A percentile compares a stretch with the other conserved stretches of the same genome.
These are phyloP conservation scores for Saccopteryx bilineata DNA, from an alignment of 2,113 vertebrate species.

Conservation along the genomic window DNA sequence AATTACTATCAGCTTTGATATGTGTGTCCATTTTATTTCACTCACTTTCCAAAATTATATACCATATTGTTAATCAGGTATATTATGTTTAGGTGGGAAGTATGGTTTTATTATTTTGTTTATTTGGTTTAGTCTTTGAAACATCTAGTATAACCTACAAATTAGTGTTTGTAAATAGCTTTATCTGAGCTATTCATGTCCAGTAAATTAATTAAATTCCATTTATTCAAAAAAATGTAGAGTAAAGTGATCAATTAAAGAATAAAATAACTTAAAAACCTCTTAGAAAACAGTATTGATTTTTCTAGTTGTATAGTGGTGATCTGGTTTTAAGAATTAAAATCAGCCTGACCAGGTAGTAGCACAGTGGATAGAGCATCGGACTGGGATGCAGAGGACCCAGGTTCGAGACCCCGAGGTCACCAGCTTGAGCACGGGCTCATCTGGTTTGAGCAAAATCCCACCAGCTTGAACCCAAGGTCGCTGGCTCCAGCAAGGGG, in stretches of 20 bases:
- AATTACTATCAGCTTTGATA: not conserved
- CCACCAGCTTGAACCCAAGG: too few relatives aligned
- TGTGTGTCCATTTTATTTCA: not conserved
- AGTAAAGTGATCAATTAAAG: conserved; percentile 48
- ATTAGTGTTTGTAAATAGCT: conserved; percentile 4
- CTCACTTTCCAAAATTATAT: conserved; percentile 28
- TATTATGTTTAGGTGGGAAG: not conserved
- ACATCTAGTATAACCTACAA: conserved; percentile 38
- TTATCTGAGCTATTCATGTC: conserved; percentile 22
- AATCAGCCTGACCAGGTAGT: not conserved
- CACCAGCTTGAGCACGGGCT: too few relatives aligned
- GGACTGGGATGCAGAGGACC: too few relatives aligned
- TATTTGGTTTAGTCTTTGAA: conserved; percentile 54
- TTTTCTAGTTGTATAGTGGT: conserved; percentile 56
- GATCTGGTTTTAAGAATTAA: conserved; percentile 76
- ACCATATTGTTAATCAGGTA: not conserved
- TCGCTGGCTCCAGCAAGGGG: too few relatives aligned
- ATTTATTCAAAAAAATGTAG: conserved; percentile 61
- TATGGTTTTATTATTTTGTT: not conserved
- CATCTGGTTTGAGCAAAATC: too few relatives aligned
- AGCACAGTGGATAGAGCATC: too few relatives aligned
- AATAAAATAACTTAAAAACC: conserved; percentile 57
- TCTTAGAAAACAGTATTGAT: conserved; percentile 51
- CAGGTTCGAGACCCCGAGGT: too few relatives aligned
- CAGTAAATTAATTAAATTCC: conserved; percentile 52